Conservation (phyloP, 2,113 vertebrate species). For the Pachyramphus minor region DNA sequence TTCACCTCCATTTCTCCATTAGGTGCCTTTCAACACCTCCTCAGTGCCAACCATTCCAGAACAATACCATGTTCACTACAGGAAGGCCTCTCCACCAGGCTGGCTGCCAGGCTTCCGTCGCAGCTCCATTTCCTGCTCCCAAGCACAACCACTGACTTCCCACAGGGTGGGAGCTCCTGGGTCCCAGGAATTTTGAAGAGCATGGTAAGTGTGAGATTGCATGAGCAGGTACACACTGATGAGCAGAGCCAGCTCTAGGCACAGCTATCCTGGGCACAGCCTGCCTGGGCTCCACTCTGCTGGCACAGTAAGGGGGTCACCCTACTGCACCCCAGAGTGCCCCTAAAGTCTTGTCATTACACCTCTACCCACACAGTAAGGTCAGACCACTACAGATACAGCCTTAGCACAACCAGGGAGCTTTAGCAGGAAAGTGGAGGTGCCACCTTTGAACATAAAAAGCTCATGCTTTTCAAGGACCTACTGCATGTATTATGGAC, state of each 20-base stretch:
- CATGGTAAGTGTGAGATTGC: rapidly evolving
- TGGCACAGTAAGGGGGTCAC: not conserved
- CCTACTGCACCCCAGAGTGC: rapidly evolving
- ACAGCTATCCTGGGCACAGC: not conserved
- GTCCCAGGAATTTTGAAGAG: not conserved
- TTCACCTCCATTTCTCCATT: not conserved
- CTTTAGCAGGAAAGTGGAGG: not conserved
- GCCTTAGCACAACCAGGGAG: not conserved
- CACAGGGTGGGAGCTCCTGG: rapidly evolving
- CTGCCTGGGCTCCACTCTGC: not conserved
- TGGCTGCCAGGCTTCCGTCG: not conserved
- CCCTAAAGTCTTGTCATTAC: rapidly evolving
- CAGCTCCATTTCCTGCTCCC: not conserved
- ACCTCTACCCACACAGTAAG: not conserved
- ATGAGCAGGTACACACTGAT: not conserved
- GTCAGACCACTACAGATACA: not conserved
- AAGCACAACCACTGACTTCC: rapidly evolving
- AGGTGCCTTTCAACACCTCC: not conserved
- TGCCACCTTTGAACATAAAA: not conserved
- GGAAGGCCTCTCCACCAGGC: not conserved
- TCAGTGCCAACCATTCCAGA: not conserved
- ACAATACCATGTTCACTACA: rapidly evolving
- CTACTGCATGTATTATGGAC: not conserved
- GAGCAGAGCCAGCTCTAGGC: not conserved
- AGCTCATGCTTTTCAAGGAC: not conserved